These are phyloP conservation scores for Drosophila greeni DNA, from an alignment of 2,888 invertebrate species.

Conservation along the genomic window DNA sequence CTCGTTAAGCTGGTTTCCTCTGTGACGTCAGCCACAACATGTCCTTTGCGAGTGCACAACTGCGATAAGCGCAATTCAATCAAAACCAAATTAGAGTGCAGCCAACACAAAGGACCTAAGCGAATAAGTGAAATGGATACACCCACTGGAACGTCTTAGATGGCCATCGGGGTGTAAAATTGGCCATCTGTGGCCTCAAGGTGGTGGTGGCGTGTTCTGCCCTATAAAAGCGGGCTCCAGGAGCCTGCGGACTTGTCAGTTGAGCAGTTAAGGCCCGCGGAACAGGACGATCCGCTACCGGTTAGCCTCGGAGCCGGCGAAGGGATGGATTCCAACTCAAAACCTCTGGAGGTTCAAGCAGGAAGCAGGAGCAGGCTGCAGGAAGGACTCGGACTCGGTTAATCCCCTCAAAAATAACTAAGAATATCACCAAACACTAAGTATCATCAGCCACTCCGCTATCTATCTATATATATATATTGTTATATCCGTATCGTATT, in stretches of 20 bases:
- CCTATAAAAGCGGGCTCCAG: conserved; percentile 57
- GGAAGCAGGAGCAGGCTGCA: neutral
- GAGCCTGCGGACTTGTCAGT: conserved; percentile 43
- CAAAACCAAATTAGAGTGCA: conserved; percentile 71
- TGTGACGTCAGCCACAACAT: conserved; percentile 34
- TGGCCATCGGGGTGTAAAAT: conserved; percentile 67
- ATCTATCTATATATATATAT: conserved; percentile 1
- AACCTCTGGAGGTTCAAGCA: neutral
- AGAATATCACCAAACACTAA: conserved; percentile 17
- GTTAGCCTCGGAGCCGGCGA: conserved; percentile 34
- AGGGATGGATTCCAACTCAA: neutral
- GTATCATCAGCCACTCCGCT: conserved; percentile 12
- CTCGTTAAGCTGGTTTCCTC: conserved; percentile 7
- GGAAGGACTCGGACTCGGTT: neutral
- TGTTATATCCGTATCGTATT: conserved; percentile 19
- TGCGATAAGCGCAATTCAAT: conserved; percentile 67
- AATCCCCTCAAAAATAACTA: neutral
- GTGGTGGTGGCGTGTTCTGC: neutral
- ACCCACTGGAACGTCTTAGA: conserved; percentile 41
- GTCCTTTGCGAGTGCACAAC: conserved; percentile 51
- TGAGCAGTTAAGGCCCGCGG: neutral
- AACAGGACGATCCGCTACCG: neutral
- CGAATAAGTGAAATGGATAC: conserved; percentile 53
- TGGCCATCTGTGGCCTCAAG: conserved; percentile 41
- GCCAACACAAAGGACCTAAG: conserved; percentile 60